These are phyloP conservation scores for Smittia sp. DNA, from an alignment of 2,888 invertebrate species.

Conservation along the genomic window DNA sequence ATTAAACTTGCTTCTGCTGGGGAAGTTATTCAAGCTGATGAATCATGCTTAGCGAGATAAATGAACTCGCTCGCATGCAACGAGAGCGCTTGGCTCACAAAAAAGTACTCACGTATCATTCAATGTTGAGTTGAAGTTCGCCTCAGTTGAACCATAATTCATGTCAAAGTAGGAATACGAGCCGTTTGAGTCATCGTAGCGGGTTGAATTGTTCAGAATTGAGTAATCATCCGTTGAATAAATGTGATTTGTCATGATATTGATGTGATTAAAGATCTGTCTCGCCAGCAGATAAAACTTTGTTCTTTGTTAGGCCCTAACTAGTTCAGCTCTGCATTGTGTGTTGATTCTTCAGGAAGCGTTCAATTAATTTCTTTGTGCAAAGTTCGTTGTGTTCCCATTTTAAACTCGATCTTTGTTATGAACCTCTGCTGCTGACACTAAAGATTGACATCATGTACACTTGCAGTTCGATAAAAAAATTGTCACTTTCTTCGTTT, in stretches of 20 bases:
- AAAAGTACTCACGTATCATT: neutral
- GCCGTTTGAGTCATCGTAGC: slow-evolving; percentile 9
- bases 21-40: no score
- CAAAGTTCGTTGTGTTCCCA: neutral
- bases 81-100: no score
- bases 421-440: neutral
- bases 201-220: slow-evolving; percentile 12
- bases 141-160: slow-evolving; percentile 1
- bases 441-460: no score
- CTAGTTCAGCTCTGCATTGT: neutral
- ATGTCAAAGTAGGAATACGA: slow-evolving; percentile 16
- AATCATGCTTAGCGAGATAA: no score
- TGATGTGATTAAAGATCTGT: no score
- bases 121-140: neutral
- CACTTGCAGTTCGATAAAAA: neutral
- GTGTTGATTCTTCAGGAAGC: neutral
- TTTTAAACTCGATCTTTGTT: neutral
- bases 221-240: slow-evolving; percentile 30
- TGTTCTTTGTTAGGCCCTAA: neutral
- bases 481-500: neutral
- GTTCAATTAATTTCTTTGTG: neutral
- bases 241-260: slow-evolving; percentile 27
- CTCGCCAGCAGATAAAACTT: no score
- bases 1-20: no score
- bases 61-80: no score